Evolutionary conservation across 2,797 vertebrate species (phyloP).

Genomic region (Coilia nasus): DNA sequence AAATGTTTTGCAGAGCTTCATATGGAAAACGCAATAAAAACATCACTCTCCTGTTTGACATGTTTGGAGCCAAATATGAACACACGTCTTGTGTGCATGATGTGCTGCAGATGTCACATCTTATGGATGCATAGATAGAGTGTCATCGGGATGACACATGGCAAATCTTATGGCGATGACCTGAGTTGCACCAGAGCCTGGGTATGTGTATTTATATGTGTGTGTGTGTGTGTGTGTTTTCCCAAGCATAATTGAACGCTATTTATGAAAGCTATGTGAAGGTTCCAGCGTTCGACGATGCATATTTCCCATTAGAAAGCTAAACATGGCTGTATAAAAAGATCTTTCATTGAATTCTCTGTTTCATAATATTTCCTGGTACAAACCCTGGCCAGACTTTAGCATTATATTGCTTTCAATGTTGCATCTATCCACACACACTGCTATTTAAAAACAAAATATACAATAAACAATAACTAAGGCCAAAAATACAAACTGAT

Average conservation of each 20-base stretch:
- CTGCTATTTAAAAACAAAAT: background rate
- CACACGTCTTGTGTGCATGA: background rate
- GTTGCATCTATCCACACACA: background rate
- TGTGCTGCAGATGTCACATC: background rate
- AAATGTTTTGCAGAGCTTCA: too few species aligned
- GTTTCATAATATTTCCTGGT: background rate
- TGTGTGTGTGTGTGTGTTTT: background rate
- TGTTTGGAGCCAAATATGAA: too few species aligned
- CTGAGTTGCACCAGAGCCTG: background rate
- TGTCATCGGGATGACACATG: background rate
- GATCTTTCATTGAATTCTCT: background rate
- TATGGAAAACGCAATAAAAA: too few species aligned
- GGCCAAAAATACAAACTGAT: slow-evolving; percentile 7
- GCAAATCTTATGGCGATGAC: background rate
- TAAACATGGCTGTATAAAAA: background rate
- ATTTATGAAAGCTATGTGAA: background rate
- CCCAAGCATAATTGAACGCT: background rate
- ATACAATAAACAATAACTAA: slow-evolving; percentile 12
- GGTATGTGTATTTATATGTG: background rate
- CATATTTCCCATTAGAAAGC: background rate
- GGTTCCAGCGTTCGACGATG: background rate
- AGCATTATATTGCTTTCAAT: background rate
- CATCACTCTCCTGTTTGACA: too few species aligned
- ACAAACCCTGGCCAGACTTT: background rate
- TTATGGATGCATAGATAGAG: background rate